Evolutionary conservation across 2,888 invertebrate genomes (phyloP).

Genomic region (Drosophila siamana): DNA sequence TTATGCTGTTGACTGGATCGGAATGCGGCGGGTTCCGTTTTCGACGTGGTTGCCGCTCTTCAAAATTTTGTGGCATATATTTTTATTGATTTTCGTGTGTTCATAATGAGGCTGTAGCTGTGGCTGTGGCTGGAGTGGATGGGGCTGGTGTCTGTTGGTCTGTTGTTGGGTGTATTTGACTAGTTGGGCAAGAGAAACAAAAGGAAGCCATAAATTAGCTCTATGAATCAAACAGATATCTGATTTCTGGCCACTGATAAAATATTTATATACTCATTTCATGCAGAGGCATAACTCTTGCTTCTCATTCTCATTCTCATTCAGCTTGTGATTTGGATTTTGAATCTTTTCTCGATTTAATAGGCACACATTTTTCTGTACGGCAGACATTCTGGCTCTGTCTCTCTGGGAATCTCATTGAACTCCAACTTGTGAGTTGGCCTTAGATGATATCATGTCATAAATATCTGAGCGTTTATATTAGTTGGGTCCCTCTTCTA

Average conservation of each 20-base stretch:
- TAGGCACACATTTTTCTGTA: slow-evolving; percentile 59
- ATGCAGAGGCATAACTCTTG: slow-evolving; percentile 69
- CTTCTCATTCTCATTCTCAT: slow-evolving; percentile 5
- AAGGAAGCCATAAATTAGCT: slow-evolving; percentile 84
- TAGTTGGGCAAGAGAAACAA: slow-evolving; percentile 56
- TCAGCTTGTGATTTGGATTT: slow-evolving; percentile 21
- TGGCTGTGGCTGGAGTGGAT: slow-evolving; percentile 5
- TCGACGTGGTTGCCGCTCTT: slow-evolving; percentile 21
- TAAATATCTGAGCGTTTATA: slow-evolving; percentile 75
- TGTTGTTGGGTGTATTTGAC: slow-evolving; percentile 47
- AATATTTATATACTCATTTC: slow-evolving; percentile 81
- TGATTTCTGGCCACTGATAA: slow-evolving; percentile 83
- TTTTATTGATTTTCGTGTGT: slow-evolving; percentile 82
- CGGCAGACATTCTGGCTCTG: slow-evolving; percentile 58
- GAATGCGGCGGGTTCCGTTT: slow-evolving; percentile 60
- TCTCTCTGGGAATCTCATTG: slow-evolving; percentile 56
- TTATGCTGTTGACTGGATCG: slow-evolving; percentile 37
- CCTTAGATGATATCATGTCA: slow-evolving; percentile 79
- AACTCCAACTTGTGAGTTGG: slow-evolving; percentile 34
- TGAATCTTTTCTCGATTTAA: slow-evolving; percentile 54
- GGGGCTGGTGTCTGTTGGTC: slow-evolving; percentile 70
- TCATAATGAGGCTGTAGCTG: slow-evolving; percentile 72
- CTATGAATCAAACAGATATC: slow-evolving; percentile 84
- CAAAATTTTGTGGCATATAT: slow-evolving; percentile 73
- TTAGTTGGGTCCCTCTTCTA: slow-evolving; percentile 55